A percentile compares a stretch with the other conserved stretches of the same genome.
Conservation (phyloP, 2,888 invertebrate species). For the Caprella mutica region DNA sequence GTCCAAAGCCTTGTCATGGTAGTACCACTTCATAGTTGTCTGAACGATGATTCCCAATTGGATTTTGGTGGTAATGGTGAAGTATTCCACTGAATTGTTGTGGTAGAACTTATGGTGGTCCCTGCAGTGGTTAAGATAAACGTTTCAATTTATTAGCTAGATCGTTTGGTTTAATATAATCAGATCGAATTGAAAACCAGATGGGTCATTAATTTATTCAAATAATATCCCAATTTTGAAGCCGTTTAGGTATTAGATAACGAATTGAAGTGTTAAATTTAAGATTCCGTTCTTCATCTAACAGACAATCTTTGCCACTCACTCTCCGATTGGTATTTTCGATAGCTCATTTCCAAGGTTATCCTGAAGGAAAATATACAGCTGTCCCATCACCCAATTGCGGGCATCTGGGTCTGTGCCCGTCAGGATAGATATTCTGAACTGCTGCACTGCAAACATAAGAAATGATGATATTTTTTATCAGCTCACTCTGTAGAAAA, state of each 20-base stretch:
- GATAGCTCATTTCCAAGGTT: constrained; percentile 56
- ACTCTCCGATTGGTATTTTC: constrained; percentile 57
- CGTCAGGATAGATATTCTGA: constrained; percentile 61
- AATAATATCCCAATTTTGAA: no score
- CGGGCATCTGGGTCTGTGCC: constrained; percentile 67
- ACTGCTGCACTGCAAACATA: constrained; percentile 62
- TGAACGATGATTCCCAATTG: constrained; percentile 45
- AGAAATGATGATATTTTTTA: no score
- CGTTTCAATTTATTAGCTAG: no score
- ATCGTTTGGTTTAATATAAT: no score
- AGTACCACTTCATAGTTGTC: constrained; percentile 68
- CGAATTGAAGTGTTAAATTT: no score
- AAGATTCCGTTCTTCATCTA: no score
- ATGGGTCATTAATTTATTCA: no score
- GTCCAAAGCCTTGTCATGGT: constrained; percentile 70
- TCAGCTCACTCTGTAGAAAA: no score
- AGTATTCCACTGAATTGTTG: constrained; percentile 15
- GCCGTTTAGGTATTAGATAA: no score
- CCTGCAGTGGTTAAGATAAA: no score
- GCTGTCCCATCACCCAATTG: constrained; percentile 69
- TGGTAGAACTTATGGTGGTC: constrained; percentile 23
- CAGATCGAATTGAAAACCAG: no score
- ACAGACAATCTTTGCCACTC: neutral
- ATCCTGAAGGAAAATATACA: constrained; percentile 62
- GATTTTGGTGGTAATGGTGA: constrained; percentile 40